Percentiles rank a stretch among this genome's conserved stretches.
These are phyloP conservation scores for Phaethon lepturus DNA, from an alignment of 2,113 vertebrate species.

Conservation along the genomic window DNA sequence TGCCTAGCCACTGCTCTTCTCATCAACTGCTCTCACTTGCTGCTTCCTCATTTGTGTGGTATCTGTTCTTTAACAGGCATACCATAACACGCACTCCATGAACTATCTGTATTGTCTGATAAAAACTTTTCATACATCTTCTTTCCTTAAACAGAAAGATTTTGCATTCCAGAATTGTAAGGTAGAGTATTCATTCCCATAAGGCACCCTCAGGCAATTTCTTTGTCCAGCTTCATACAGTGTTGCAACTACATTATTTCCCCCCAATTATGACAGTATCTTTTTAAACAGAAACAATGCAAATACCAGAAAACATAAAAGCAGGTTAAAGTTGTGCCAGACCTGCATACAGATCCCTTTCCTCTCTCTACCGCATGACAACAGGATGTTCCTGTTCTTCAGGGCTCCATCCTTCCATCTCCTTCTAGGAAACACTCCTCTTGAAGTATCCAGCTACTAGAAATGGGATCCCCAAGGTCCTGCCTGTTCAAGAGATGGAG, in stretches of 20 bases:
- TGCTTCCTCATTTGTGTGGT: neutral
- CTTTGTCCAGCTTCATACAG: neutral
- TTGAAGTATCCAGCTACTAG: neutral
- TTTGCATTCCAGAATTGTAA: neutral
- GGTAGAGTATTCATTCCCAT: neutral
- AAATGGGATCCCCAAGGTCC: neutral
- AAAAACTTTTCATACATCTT: neutral
- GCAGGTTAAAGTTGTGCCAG: neutral
- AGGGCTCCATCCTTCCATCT: neutral
- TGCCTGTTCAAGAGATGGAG: neutral
- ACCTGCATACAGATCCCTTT: neutral
- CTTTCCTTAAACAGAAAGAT: neutral
- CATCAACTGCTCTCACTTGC: neutral
- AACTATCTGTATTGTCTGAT: neutral
- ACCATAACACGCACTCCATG: neutral
- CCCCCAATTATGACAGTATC: neutral
- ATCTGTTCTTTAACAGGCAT: neutral
- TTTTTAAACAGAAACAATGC: neutral
- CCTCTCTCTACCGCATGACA: neutral
- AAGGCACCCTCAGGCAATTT: neutral
- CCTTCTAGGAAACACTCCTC: neutral
- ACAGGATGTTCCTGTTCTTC: neutral
- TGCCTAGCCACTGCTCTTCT: neutral
- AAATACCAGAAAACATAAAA: neutral
- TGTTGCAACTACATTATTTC: neutral